Base-by-base conservation (phyloP, 1,140 invertebrate genomes). In the Hypsibius dujardini region DNA sequence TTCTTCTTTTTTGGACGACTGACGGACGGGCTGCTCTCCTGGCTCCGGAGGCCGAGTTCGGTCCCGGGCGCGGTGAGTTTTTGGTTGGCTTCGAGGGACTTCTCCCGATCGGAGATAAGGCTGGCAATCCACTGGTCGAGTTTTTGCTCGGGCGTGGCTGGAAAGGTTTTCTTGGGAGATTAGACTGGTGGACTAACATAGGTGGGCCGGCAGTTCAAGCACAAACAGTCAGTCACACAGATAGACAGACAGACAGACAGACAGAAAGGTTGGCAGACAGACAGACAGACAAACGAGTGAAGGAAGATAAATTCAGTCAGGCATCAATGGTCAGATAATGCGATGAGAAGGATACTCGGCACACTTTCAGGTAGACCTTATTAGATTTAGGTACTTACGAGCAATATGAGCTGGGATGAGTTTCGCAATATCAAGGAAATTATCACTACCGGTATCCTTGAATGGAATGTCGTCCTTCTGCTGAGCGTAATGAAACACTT, bases 401-500 rank as follows among this genome's bases (percentile, higher is more conserved):
- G 42, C 12, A 42, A 67, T 71, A 71, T 7, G 70, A 46, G 73
- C 71, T 47, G 73, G 72, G 47, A 74, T 70, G 1, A 74, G 50
- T 1, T 72, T 40, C 1, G 70, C 28, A 12, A 74, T 2, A 67
- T 74, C 72, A 50, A 74, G 56, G 7, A 71, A 7, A 40, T n/a
- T 70, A 14, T 71, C 59, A 2, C 12, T 69, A 14, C 72, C 73
- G 15, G 47, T 73, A 47, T 73, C 73, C 47, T 47, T 59, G 40
- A 74, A 73, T 28, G 7, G 70, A 46, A 73, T n/a, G 1, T 50
- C 40, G 14, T 40, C 50, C 2, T 71, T 56, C 12, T 45, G 28
- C 15, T 70, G 60, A 70, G 70, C 72, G 28, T 59, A 46, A n/a
- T 70, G 60, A 47, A 72, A 47, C 42, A 45, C 70, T 15, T 73